These are phyloP conservation scores for Antheraea yamamai DNA, from an alignment of 2,888 invertebrate genomes.

Conservation along the genomic window DNA sequence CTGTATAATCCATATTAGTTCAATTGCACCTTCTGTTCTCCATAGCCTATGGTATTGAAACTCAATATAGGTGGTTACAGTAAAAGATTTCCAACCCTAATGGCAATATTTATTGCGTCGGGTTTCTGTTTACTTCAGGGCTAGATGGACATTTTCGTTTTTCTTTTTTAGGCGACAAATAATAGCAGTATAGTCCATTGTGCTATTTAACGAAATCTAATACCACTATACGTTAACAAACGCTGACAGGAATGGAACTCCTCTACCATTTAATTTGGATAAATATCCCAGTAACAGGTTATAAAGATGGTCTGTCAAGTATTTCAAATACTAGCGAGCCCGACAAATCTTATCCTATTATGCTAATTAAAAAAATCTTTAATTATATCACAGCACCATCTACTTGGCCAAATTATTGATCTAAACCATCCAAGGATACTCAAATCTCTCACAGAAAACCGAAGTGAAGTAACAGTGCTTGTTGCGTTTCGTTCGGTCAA, in stretches of 20 bases:
- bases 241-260: no score
- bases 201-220: constrained; percentile 2
- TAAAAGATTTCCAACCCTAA: constrained; percentile 33
- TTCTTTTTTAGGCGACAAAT: constrained; percentile 14
- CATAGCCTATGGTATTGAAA: constrained; percentile 22
- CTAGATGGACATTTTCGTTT: constrained; percentile 8
- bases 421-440: no score
- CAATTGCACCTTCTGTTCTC: not conserved
- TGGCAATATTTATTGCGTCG: constrained; percentile 32
- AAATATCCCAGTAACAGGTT: not conserved
- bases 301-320: not conserved
- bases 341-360: no score
- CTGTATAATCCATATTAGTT: not conserved
- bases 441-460: no score
- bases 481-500: no score
- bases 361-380: no score
- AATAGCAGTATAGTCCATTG: not conserved
- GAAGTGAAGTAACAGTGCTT: no score
- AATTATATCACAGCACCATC: no score
- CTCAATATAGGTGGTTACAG: constrained; percentile 36
- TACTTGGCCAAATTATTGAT: no score
- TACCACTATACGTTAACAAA: not conserved
- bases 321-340: not conserved
- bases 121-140: constrained; percentile 23
- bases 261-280: no score